Percentiles rank a stretch among this genome's conserved stretches.
These are phyloP conservation scores for Zenarchopterus dispar DNA, from an alignment of 2,797 vertebrate species.

Conservation along the genomic window DNA sequence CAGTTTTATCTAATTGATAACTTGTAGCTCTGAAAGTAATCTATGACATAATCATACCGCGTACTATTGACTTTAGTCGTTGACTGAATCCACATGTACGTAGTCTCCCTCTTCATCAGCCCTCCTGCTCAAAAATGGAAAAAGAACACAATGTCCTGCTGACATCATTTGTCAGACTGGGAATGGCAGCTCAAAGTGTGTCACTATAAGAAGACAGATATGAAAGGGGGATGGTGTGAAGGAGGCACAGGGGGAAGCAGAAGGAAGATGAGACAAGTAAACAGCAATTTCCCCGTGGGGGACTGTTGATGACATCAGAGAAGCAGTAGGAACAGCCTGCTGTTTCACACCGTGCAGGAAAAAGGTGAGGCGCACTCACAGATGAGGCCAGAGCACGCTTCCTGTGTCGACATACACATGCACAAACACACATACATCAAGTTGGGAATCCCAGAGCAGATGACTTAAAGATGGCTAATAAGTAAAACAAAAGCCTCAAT, in stretches of 20 bases:
- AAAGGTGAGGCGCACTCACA: conserved; percentile 10
- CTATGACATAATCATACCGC: not conserved
- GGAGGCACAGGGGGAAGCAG: conserved; percentile 8
- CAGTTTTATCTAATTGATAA: conserved; percentile 3
- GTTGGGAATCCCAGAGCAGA: not conserved
- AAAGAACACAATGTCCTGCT: conserved; percentile 36
- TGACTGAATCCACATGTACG: conserved; percentile 6
- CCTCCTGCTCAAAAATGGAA: conserved; percentile 18
- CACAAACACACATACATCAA: not conserved
- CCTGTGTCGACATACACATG: conserved; percentile 7
- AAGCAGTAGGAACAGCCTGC: conserved; percentile 37
- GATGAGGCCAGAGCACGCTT: conserved; percentile 16
- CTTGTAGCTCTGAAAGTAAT: not conserved
- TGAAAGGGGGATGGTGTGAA: conserved; percentile 16
- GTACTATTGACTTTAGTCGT: conserved; percentile 8
- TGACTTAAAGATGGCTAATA: not conserved
- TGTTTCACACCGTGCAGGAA: conserved; percentile 22
- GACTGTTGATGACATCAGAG: conserved; percentile 62
- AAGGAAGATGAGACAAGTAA: conserved; percentile 26
- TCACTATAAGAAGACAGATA: conserved; percentile 33
- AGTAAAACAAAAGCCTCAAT: too few species aligned
- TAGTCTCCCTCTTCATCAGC: conserved; percentile 26
- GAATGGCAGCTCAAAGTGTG: conserved; percentile 29
- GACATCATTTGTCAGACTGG: conserved; percentile 31
- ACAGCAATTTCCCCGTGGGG: conserved; percentile 48